Evolutionary conservation across 2,113 vertebrate species (phyloP).

Genomic region (Myocastor coypus): DNA sequence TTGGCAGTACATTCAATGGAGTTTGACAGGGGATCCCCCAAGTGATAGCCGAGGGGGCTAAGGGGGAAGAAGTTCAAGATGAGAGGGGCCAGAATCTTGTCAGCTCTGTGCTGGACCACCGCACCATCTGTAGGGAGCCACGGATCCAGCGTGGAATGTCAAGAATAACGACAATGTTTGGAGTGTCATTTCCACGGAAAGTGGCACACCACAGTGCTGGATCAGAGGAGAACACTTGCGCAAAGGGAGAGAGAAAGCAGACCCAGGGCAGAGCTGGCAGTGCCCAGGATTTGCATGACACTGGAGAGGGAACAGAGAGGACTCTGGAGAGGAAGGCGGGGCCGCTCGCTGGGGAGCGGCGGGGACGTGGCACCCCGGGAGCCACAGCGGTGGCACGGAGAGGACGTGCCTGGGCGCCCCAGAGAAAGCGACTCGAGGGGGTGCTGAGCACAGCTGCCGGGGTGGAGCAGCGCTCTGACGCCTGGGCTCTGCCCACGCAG

Average conservation of each 20-base stretch:
- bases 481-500: no score
- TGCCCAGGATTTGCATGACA: background rate
- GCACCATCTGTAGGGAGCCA: accelerated
- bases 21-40: background rate
- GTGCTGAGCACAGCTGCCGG: background rate
- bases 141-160: background rate
- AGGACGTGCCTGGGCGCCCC: background rate
- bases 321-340: background rate
- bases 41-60: background rate
- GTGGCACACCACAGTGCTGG: no score
- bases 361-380: background rate
- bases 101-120: background rate
- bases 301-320: background rate
- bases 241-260: background rate
- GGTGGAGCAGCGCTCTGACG: background rate
- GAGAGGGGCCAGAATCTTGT: background rate
- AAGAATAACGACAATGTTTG: background rate
- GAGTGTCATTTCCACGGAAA: background rate
- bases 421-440: background rate
- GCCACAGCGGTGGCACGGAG: no score
- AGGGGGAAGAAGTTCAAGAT: background rate
- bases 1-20: background rate
- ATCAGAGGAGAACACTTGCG: background rate
- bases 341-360: no score
- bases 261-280: background rate